These are phyloP conservation scores for Trichogramma evanescens DNA, from an alignment of 2,888 invertebrate species.

Conservation along the genomic window DNA sequence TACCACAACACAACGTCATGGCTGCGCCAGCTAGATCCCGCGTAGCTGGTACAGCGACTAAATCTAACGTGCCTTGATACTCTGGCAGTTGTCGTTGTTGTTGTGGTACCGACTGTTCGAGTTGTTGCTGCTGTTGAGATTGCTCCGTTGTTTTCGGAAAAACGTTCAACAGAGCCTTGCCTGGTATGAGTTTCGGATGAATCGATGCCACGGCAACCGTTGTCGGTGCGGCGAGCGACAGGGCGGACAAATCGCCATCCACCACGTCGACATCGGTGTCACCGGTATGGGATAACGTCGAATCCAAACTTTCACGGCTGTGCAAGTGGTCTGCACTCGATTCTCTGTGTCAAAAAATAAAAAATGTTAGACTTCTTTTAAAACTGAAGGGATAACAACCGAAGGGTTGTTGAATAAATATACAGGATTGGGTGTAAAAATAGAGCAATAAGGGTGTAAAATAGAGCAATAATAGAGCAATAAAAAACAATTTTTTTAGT, in stretches of 20 bases:
- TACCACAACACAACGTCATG: slow-evolving; percentile 44
- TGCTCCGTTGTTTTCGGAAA: neutral
- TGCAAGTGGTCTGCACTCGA: slow-evolving; percentile 53
- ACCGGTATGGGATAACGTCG: slow-evolving; percentile 53
- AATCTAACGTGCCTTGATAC: slow-evolving; percentile 15
- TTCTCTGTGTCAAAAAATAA: slow-evolving; percentile 33
- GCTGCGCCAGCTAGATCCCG: slow-evolving; percentile 41
- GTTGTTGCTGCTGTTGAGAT: slow-evolving; percentile 1
- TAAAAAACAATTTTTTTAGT: neutral
- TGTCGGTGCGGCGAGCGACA: slow-evolving; percentile 23
- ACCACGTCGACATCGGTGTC: slow-evolving; percentile 43
- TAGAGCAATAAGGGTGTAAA: neutral
- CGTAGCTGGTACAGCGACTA: slow-evolving; percentile 23
- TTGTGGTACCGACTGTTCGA: neutral
- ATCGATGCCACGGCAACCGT: slow-evolving; percentile 21
- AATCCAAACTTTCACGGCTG: slow-evolving; percentile 70
- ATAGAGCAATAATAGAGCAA: no score
- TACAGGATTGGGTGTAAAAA: neutral
- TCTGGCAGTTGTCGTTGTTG: neutral
- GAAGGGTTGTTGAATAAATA: neutral
- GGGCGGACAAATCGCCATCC: slow-evolving; percentile 43
- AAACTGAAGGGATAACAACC: neutral
- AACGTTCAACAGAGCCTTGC: slow-evolving; percentile 3
- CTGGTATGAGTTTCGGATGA: neutral
- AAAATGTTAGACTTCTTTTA: no score